These are phyloP conservation scores for Drosophila aff. DNA, from an alignment of 1,140 invertebrate species.

Conservation along the genomic window DNA sequence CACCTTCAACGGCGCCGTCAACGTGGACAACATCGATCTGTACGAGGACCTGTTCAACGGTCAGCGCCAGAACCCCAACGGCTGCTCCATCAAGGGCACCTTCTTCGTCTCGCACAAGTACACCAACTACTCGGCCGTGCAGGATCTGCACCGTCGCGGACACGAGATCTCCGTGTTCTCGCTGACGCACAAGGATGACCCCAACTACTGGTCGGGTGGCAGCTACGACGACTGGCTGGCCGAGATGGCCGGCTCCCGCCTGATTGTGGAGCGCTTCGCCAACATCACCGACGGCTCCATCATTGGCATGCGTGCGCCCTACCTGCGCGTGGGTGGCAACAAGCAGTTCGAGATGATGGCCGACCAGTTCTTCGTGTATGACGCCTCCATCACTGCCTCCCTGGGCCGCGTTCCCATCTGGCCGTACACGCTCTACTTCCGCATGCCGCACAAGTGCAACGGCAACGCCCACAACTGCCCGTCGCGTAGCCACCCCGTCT, in stretches of 20 bases:
- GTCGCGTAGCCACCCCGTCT: slow-evolving; percentile 94
- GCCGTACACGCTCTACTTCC: slow-evolving; percentile 98
- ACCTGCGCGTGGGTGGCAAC: slow-evolving; percentile 95
- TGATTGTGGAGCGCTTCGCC: slow-evolving; percentile 94
- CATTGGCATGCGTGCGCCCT: slow-evolving; percentile 95
- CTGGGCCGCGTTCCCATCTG: slow-evolving; percentile 95
- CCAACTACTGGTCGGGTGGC: slow-evolving; percentile 94
- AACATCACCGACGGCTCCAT: slow-evolving; percentile 96
- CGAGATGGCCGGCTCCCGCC: slow-evolving; percentile 96
- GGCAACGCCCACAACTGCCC: slow-evolving; percentile 97
- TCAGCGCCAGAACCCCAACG: slow-evolving; percentile 94
- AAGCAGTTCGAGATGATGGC: slow-evolving; percentile 98
- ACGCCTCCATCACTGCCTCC: slow-evolving; percentile 96
- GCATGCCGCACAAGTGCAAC: slow-evolving; percentile 97
- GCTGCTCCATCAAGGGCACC: slow-evolving; percentile 96
- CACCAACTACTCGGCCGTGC: slow-evolving; percentile 97
- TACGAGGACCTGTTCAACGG: slow-evolving; percentile 96
- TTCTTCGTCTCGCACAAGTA: slow-evolving; percentile 99
- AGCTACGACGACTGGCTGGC: slow-evolving; percentile 96
- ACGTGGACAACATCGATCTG: slow-evolving; percentile 96
- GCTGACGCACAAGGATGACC: slow-evolving; percentile 95
- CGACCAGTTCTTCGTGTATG: slow-evolving; percentile 97
- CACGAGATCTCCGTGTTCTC: slow-evolving; percentile 98
- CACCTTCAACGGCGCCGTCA: slow-evolving; percentile 97
- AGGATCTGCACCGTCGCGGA: slow-evolving; percentile 95